Base-by-base conservation (phyloP, 2,888 invertebrate species). In the Branchipolynoe longqiensis region DNA sequence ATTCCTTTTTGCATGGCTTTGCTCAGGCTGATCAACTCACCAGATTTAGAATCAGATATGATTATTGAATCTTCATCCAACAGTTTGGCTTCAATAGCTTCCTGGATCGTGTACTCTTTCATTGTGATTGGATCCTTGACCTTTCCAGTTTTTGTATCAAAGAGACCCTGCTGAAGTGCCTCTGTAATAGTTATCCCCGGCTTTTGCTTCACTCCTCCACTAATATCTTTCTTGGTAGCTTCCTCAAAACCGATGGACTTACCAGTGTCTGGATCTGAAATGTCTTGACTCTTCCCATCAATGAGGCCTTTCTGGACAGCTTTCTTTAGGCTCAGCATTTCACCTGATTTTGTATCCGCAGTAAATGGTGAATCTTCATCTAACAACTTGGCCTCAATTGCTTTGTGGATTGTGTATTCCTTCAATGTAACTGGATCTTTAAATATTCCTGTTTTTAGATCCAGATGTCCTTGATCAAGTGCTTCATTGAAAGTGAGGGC, bases 1-100 rank as follows among this genome's bases (percentile, higher is more conserved):
- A 98, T 95, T 92, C 98, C 98, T 91, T 96, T 95, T 92, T 97
- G 97, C 91, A 98, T 98, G 40, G 97, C 96, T 18, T 73, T n/a
- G 58, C 97, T 95, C 85, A 96, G 94, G 92, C 25, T 62, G 25
- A 62, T 62, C 31, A 8, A 14, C n/a, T 62, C 31, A 14, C 97
- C 97, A 33, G 96, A 92, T 91, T 95, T 95, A 36, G 97, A 97
- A 94, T 98, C 97, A 8, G 89, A 88, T 86, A 92, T 92, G 0
- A 91, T 84, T 8, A 92, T 92, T 83, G 89, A 89, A 25, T 89
- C 97, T 6, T 98, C 97, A 91, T 98, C 98, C 93, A 96, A 96
- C 78, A 98, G 95, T 92, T 97, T 96, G 91, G 96, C 96, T 90
- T 96, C 95, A 58, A 98, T 96, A 0, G 97, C 97, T 94, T 97